Base-by-base conservation (phyloP, 30 jellyfish, hydroid and myxozoan genomes). In the Aurelia sp. region DNA sequence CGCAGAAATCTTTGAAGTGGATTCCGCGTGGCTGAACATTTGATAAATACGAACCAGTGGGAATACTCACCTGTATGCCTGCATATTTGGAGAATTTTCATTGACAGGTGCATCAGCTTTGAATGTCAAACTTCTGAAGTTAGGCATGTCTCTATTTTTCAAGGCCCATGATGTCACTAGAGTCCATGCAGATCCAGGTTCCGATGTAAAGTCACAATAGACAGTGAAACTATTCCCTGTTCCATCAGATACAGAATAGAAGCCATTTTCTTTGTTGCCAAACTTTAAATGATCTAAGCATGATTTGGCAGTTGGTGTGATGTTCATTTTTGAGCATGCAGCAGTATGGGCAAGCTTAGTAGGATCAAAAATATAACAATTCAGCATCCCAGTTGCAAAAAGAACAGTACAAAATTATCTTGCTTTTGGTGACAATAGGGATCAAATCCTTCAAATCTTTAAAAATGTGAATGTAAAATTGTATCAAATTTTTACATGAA, bases 161-260 rank as follows among this genome's bases (percentile, higher is more conserved):
- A 52, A 19, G 0, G 73, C 74, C 86, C 86, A 78, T 8, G 89
- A 78, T 48, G 64, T 44, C 13, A 78, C 89, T 35, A 78, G 68
- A 10, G 89, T 78, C 89, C 89, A 78, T 4, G 89, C 89, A 16
- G 89, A 60, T n/a, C 89, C 78, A 0, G 78, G 89, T 61, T 78
- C 89, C 5, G 89, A 59, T 0, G 79, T 78, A 11, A 78, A 78
- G 44, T 78, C 89, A 40, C 89, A 78, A 40, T 78, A 78, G 13
- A 64, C 89, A 4, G 89, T 30, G 67, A 16, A 11, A 4, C 35
- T 6, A 24, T 38, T 17, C 55, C 55, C 55, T 8, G 55, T 44
- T 31, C 79, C 69, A 20, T 62, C 89, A n/a, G 44, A 13, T 8
- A 78, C 24, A 9, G 80, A 16, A 22, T 33, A 78, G 19, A 47